Evolutionary conservation across 2,797 vertebrate species (phyloP).

Genomic region (Esox lucius): DNA sequence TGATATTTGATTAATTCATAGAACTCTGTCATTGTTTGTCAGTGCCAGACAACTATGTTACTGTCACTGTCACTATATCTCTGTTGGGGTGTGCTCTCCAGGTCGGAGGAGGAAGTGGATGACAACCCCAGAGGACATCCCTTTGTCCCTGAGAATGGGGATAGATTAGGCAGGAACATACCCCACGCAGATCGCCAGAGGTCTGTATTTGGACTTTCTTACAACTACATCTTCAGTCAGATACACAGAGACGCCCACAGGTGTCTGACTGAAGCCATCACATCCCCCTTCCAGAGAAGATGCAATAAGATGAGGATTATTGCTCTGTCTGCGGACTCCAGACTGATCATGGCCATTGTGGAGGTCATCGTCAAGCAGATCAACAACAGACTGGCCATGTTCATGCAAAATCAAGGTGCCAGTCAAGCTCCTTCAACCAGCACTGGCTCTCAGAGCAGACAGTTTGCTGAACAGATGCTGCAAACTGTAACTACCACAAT

Average conservation of each 20-base stretch:
- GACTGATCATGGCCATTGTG: slow-evolving; percentile 1
- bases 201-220: not conserved
- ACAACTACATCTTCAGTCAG: not conserved
- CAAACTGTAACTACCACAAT: not conserved
- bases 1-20: not conserved
- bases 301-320: not conserved
- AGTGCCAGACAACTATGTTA: not conserved
- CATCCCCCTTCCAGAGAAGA: not conserved
- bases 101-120: not conserved
- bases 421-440: not conserved
- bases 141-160: not conserved
- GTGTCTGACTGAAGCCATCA: not conserved
- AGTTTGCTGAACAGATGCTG: not conserved
- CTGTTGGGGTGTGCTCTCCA: not conserved
- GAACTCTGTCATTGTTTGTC: not conserved
- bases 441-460: not conserved
- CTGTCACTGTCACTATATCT: not conserved
- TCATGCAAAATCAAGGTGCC: not conserved
- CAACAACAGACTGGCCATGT: not conserved
- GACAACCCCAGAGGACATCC: not conserved
- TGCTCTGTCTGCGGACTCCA: not conserved
- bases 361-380: not conserved
- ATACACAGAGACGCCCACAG: not conserved
- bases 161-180: not conserved
- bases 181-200: not conserved